Evolutionary conservation across 2,888 invertebrate species (phyloP).

Genomic region (Embidobia sp.): DNA sequence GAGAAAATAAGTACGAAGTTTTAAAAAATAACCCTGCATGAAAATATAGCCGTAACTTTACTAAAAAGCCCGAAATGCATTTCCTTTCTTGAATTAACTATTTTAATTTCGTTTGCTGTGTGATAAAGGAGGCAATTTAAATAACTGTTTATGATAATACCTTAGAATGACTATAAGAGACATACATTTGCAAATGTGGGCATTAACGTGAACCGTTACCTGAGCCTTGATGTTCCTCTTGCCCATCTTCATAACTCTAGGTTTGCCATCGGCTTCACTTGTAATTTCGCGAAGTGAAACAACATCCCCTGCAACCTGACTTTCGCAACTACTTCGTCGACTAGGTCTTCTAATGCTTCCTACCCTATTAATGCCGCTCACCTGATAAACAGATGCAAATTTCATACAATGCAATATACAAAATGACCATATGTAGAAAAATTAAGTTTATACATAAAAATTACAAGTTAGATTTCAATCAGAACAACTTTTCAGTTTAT

Average conservation of each 20-base stretch:
- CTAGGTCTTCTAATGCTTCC: constrained; percentile 79
- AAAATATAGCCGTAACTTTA: too few species aligned
- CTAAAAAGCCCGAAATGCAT: too few species aligned
- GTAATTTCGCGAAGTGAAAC: constrained; percentile 80
- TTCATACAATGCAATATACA: constrained; percentile 15
- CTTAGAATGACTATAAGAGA: too few species aligned
- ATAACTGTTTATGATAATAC: too few species aligned
- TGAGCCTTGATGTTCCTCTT: constrained; percentile 94
- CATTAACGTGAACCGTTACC: constrained; percentile 71
- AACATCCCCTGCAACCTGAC: constrained; percentile 80
- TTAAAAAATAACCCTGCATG: too few species aligned
- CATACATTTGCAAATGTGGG: not conserved
- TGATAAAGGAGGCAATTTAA: too few species aligned
- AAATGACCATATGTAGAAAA: not conserved
- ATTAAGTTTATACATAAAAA: not conserved
- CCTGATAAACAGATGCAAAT: constrained; percentile 69
- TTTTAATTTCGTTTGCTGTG: too few species aligned
- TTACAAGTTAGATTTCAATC: too few species aligned
- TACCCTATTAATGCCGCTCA: constrained; percentile 75
- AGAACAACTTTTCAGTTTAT: too few species aligned
- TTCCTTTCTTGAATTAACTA: too few species aligned
- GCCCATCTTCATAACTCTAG: constrained; percentile 88
- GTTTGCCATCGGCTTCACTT: constrained; percentile 81
- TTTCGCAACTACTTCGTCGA: constrained; percentile 83
- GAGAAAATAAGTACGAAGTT: too few species aligned